phyloP scores from a whole-genome alignment of 2,797 vertebrate genomes.

The Emydoidea blandingii region DNA sequence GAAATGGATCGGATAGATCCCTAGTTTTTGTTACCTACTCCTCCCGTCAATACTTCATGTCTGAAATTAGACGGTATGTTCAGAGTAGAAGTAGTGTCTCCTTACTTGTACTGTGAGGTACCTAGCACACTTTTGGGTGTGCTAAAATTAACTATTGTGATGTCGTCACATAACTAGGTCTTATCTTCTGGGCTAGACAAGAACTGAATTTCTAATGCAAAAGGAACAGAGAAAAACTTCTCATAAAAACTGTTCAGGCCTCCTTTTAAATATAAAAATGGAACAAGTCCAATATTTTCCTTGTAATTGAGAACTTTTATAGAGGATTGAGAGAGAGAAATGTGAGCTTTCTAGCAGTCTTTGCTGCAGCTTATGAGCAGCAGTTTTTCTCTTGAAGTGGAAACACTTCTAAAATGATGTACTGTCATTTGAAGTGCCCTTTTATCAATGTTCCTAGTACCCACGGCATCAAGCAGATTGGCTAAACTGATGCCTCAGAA shows the following conservation, averaged over 20 bases:
- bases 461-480: background rate
- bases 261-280: background rate
- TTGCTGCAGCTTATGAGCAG: slow-evolving; percentile 47
- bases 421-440: slow-evolving; percentile 14
- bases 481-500: slow-evolving; percentile 26
- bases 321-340: slow-evolving; percentile 34
- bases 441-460: slow-evolving; percentile 37
- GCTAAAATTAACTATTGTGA: background rate
- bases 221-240: background rate
- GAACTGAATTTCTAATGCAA: slow-evolving; percentile 1
- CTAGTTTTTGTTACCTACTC: background rate
- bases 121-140: background rate
- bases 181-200: background rate
- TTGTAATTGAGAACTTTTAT: slow-evolving; percentile 36
- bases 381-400: slow-evolving; percentile 43
- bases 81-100: background rate
- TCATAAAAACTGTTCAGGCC: background rate
- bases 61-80: background rate
- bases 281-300: background rate
- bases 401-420: slow-evolving; percentile 33
- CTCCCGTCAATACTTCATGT: background rate
- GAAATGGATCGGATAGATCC: background rate
- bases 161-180: background rate
- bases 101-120: background rate
- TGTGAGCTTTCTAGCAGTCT: slow-evolving; percentile 31